Percentiles rank a stretch among this genome's conserved stretches.
phyloP scores from a whole-genome alignment of 2,113 vertebrate genomes.

The Patagioenas fasciata region DNA sequence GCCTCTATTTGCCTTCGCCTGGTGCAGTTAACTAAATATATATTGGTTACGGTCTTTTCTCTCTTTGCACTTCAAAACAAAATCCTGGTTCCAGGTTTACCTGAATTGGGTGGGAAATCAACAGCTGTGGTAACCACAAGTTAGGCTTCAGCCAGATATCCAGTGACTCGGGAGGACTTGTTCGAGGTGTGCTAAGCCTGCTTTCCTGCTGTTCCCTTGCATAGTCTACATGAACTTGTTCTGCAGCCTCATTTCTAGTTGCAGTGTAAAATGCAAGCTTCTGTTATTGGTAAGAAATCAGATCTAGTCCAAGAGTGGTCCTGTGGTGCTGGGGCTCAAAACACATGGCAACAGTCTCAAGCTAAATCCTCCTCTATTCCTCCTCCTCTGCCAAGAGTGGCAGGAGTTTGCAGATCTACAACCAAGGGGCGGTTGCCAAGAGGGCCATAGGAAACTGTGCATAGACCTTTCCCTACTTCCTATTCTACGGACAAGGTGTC shows the following conservation, averaged over 20 bases:
- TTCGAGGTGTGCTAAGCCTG: neutral
- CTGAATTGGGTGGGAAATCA: neutral
- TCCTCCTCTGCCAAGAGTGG: neutral
- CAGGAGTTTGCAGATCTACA: neutral
- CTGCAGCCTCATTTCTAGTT: neutral
- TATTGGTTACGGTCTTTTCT: neutral
- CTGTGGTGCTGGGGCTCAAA: neutral
- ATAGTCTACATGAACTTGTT: neutral
- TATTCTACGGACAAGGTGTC: neutral
- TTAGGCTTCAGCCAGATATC: neutral
- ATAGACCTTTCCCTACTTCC: neutral
- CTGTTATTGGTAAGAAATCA: neutral
- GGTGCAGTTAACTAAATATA: neutral
- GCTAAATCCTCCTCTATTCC: neutral
- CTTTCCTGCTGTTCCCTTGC: neutral
- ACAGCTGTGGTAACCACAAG: rapidly evolving
- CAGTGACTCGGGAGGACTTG: neutral
- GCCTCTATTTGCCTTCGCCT: neutral
- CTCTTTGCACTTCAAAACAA: neutral
- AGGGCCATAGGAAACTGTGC: neutral
- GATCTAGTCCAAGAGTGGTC: neutral
- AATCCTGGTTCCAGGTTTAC: neutral
- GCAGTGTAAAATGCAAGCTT: neutral
- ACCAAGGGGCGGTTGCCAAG: neutral
- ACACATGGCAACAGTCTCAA: neutral